Conservation (phyloP, 2,888 invertebrate species). For the Chrysolina americana region DNA sequence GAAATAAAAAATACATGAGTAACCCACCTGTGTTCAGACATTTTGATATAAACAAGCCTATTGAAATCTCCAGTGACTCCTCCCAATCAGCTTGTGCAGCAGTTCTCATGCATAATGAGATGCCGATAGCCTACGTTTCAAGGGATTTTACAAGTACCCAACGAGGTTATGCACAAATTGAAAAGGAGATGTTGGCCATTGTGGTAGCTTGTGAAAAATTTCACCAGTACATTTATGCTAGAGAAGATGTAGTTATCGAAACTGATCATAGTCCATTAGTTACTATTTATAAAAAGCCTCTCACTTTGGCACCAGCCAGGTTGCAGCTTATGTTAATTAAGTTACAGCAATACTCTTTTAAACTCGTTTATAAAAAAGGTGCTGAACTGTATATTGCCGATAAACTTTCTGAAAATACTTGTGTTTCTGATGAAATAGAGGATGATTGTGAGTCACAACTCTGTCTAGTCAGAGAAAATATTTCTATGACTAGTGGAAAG, state of each 20-base stretch:
- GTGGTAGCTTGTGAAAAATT: too few relatives aligned
- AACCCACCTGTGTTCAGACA: too few relatives aligned
- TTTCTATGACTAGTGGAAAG: not conserved
- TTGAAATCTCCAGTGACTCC: constrained; percentile 19
- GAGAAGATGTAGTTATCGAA: not conserved
- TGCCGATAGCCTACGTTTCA: constrained; percentile 25
- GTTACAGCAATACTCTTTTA: too few relatives aligned
- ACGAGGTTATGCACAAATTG: constrained; percentile 23
- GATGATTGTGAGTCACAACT: not conserved
- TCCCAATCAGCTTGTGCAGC: constrained; percentile 20
- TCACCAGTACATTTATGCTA: constrained; percentile 11
- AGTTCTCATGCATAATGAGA: constrained; percentile 16
- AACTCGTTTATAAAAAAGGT: too few relatives aligned
- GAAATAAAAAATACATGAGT: too few relatives aligned
- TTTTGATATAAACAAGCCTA: constrained; percentile 1
- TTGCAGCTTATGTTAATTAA: constrained; percentile 11
- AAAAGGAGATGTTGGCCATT: constrained; percentile 22
- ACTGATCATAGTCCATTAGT: constrained; percentile 14
- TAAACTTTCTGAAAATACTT: too few relatives aligned
- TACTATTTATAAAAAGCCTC: not conserved
- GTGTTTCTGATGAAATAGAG: not conserved
- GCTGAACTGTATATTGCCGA: too few relatives aligned
- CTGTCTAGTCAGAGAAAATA: not conserved
- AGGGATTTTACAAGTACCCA: constrained; percentile 13
- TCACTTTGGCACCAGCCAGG: not conserved